A percentile compares a stretch with the other conserved stretches of the same genome.
These are phyloP conservation scores for Archivesica marissinica DNA, from an alignment of 1,140 invertebrate genomes.

Conservation along the genomic window DNA sequence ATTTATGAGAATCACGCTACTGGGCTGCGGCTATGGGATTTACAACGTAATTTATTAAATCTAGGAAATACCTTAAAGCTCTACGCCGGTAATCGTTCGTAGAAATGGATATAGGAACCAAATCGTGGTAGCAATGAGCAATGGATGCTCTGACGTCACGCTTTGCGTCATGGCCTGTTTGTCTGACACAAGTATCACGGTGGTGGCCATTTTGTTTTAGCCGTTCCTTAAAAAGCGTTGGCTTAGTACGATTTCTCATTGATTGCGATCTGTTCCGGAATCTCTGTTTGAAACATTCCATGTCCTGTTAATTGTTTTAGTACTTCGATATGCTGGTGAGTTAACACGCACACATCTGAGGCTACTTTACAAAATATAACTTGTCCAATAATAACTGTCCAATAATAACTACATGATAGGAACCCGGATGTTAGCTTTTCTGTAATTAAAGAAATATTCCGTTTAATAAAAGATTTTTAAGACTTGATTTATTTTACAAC, in stretches of 20 bases:
- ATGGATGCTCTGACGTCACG: constrained; percentile 19
- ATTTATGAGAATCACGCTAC: no score
- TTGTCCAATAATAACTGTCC: no score
- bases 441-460: no score
- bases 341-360: no score
- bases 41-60: no score
- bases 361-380: no score
- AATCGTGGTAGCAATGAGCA: background rate
- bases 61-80: constrained; percentile 1
- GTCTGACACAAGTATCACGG: background rate
- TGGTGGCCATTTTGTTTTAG: constrained; percentile 12
- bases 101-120: background rate
- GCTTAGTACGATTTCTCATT: constrained; percentile 27
- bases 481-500: no score
- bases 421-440: no score
- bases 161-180: background rate
- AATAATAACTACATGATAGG: no score
- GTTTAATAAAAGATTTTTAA: no score
- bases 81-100: constrained; percentile 12
- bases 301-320: background rate
- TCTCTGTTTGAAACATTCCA: constrained; percentile 44
- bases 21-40: no score
- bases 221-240: constrained; percentile 31
- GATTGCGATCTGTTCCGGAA: constrained; percentile 37
- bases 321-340: no score